phyloP scores from a whole-genome alignment of 2,888 invertebrate species.

The Melanostoma scalare region DNA sequence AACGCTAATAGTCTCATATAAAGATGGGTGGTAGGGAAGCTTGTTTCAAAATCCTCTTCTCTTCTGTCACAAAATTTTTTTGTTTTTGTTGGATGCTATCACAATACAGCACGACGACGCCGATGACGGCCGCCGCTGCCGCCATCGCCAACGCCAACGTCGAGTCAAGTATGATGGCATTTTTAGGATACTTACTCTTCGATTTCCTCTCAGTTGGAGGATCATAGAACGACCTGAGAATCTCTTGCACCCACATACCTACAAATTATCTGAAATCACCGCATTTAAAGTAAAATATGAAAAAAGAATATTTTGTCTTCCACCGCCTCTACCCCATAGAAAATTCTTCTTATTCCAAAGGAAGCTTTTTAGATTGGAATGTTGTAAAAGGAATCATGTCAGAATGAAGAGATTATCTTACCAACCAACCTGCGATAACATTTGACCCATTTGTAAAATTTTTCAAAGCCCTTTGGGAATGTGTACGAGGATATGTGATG shows the following conservation, averaged over 20 bases:
- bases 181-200: conserved; percentile 22
- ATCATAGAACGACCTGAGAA: conserved; percentile 47
- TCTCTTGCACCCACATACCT: conserved; percentile 59
- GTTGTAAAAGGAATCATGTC: conserved; percentile 23
- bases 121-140: not conserved
- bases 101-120: conserved; percentile 17
- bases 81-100: conserved; percentile 34
- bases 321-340: not conserved
- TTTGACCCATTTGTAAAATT: conserved; percentile 65
- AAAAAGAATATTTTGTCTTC: not conserved
- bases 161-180: not conserved
- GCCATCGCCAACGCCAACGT: not conserved
- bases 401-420: conserved; percentile 52
- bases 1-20: conserved; percentile 55
- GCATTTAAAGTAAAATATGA: conserved; percentile 58
- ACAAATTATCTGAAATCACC: conserved; percentile 61
- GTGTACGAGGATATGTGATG: not conserved
- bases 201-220: not conserved
- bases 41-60: conserved; percentile 30
- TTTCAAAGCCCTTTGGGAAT: conserved; percentile 44
- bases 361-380: not conserved
- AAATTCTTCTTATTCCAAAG: conserved; percentile 1
- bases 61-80: conserved; percentile 40
- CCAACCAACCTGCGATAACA: conserved; percentile 58
- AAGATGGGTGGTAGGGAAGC: conserved; percentile 14